Base-by-base conservation (phyloP, 2,888 invertebrate genomes). In the Girardia tigrina region DNA sequence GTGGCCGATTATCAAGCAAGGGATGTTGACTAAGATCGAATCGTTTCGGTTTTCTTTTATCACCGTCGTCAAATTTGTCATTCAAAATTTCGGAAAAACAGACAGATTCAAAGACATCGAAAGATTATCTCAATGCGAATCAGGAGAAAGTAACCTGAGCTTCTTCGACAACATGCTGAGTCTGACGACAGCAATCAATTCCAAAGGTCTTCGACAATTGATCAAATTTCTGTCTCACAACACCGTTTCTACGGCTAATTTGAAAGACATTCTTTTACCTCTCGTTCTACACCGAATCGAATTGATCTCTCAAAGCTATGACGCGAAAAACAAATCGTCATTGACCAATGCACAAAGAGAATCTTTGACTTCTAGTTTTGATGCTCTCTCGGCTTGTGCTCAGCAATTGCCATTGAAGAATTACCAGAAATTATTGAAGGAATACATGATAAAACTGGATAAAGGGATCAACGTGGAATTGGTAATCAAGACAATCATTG, bases 321-420 rank as follows among this genome's bases (percentile, higher is more conserved):
- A 56, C n/a, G n/a, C n/a, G 4, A 56, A 56, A 4, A 23, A 56
- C n/a, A 56, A n/a, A 56, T 8, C 56, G n/a, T 12, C n/a, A 12
- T n/a, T 56, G n/a, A 56, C 56, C n/a, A 56, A 56, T 56, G 56
- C 56, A 56, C 56, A 56, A 6, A 4, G 56, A 56, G 56, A 56
- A 56, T 56, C 56, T 16, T n/a, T 56, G 56, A n/a, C 2, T 12
- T 56, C 56, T 4, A 56, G 56, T 56, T 56, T 56, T 56, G 56
- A 56, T 20, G 56, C 56, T 6, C n/a, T 56, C n/a, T 20, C 56
- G n/a, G 4, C 56, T 12, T 6, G n/a, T 23, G 4, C 56, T 12
- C n/a, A 56, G n/a, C 56, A 56, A 12, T 56, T 56, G n/a, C 56
- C 56, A n/a, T 20, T 56, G 2, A 23, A 56, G 4, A 6, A 8